phyloP scores from a whole-genome alignment of 2,888 invertebrate species.

The Andricus curvator region DNA sequence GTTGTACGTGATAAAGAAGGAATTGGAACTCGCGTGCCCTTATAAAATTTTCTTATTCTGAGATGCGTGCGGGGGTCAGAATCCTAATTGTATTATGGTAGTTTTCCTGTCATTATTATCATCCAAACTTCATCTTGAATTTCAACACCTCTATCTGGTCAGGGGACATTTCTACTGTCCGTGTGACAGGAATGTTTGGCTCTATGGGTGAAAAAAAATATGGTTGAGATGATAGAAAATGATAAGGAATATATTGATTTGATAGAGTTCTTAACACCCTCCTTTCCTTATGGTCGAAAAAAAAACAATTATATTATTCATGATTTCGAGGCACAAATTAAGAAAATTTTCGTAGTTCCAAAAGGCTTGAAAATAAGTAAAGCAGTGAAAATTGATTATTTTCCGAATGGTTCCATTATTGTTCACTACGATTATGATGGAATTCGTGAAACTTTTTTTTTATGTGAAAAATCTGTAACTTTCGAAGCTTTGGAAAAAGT shows the following conservation, averaged over 20 bases:
- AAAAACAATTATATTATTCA: neutral
- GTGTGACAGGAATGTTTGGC: conserved; percentile 53
- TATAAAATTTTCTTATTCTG: conserved; percentile 28
- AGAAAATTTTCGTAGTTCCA: neutral
- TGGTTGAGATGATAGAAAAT: conserved; percentile 45
- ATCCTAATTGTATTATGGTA: conserved; percentile 50
- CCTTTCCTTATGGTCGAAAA: conserved; percentile 12
- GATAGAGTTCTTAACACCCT: conserved; percentile 44
- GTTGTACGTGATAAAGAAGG: neutral
- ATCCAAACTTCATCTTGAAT: conserved; percentile 43
- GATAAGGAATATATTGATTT: conserved; percentile 42
- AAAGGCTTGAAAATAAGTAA: neutral
- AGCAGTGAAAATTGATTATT: neutral
- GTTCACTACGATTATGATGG: neutral
- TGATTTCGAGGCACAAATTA: neutral
- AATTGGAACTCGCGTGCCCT: conserved; percentile 6
- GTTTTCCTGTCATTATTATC: conserved; percentile 42
- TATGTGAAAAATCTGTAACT: neutral
- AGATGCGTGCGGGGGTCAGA: conserved; percentile 43
- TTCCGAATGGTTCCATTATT: neutral
- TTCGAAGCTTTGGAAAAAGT: neutral
- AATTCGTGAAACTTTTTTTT: neutral
- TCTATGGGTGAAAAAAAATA: conserved; percentile 42
- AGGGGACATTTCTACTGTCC: conserved; percentile 52
- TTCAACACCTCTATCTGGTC: conserved; percentile 52